A percentile compares a stretch with the other conserved stretches of the same genome.
phyloP scores from a whole-genome alignment of 2,888 invertebrate genomes.

The Blastobasis lacticolella region DNA sequence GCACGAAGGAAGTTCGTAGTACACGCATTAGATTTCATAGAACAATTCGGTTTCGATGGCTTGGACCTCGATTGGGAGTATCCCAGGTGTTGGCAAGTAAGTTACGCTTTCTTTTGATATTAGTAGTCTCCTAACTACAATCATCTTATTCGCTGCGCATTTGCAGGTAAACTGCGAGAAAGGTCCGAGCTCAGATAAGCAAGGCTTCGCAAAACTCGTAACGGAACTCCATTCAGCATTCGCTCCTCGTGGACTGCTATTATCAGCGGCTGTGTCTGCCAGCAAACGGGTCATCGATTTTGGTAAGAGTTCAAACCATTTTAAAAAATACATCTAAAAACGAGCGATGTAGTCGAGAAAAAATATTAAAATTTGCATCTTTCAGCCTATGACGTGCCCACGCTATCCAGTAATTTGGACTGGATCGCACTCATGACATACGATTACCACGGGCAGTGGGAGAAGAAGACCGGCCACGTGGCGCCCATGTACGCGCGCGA shows the following conservation, averaged over 20 bases:
- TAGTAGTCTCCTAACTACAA: too few relatives aligned
- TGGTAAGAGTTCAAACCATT: constrained; percentile 54
- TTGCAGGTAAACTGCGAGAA: constrained; percentile 84
- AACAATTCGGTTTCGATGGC: constrained; percentile 89
- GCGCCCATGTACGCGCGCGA: constrained; percentile 89
- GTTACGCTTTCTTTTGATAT: constrained; percentile 3
- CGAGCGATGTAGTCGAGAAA: too few relatives aligned
- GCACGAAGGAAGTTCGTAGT: constrained; percentile 83
- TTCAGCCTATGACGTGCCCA: constrained; percentile 82
- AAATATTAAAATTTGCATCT: constrained; percentile 1
- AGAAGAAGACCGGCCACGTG: constrained; percentile 91
- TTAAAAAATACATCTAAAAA: background rate
- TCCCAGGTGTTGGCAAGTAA: constrained; percentile 91
- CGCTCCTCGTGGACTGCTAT: constrained; percentile 78
- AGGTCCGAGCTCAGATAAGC: constrained; percentile 86
- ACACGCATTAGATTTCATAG: constrained; percentile 84
- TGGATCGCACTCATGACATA: constrained; percentile 95
- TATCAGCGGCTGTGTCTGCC: constrained; percentile 90
- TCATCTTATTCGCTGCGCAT: background rate
- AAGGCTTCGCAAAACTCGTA: constrained; percentile 83
- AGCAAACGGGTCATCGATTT: constrained; percentile 87
- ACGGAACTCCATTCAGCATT: constrained; percentile 83
- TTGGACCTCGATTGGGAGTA: constrained; percentile 96
- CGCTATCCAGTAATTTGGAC: constrained; percentile 83
- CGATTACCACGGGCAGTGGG: constrained; percentile 94